Conservation (phyloP, 1,140 invertebrate species). For the Eriocheir sinensis region DNA sequence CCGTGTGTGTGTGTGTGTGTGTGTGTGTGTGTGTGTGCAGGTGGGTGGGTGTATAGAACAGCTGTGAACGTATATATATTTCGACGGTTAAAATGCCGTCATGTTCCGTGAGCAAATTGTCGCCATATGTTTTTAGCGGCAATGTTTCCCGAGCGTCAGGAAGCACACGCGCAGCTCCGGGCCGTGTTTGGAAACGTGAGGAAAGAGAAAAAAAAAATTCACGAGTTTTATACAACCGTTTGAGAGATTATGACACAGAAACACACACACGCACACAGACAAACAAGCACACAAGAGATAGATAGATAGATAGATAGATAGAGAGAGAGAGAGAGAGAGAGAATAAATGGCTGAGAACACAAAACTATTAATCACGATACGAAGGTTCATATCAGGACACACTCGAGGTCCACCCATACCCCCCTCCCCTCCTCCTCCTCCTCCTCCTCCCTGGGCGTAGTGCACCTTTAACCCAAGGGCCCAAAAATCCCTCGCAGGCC, state of each 20-base stretch:
- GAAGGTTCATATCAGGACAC: not conserved
- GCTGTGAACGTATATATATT: too few relatives aligned
- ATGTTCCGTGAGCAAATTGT: not conserved
- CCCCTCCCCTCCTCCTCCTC: not conserved
- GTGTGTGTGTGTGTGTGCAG: not conserved
- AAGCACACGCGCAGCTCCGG: not conserved
- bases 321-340: conserved; percentile 42
- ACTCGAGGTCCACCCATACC: not conserved
- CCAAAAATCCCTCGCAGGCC: not conserved
- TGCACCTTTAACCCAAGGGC: not conserved
- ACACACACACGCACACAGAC: too few relatives aligned
- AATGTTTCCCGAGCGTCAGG: not conserved
- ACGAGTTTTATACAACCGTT: not conserved
- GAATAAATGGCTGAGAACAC: not conserved
- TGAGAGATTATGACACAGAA: too few relatives aligned
- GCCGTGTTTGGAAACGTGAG: not conserved
- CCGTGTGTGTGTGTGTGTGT: not conserved
- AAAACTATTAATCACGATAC: not conserved
- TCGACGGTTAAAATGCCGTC: not conserved
- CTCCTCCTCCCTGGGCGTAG: not conserved
- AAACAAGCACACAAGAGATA: conserved; percentile 5
- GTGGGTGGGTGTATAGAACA: not conserved
- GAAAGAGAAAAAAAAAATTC: not conserved
- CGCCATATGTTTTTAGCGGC: not conserved
- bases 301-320: conserved; percentile 28